These are phyloP conservation scores for Lophotriccus pileatus DNA, from an alignment of 2,797 vertebrate species.

Conservation along the genomic window DNA sequence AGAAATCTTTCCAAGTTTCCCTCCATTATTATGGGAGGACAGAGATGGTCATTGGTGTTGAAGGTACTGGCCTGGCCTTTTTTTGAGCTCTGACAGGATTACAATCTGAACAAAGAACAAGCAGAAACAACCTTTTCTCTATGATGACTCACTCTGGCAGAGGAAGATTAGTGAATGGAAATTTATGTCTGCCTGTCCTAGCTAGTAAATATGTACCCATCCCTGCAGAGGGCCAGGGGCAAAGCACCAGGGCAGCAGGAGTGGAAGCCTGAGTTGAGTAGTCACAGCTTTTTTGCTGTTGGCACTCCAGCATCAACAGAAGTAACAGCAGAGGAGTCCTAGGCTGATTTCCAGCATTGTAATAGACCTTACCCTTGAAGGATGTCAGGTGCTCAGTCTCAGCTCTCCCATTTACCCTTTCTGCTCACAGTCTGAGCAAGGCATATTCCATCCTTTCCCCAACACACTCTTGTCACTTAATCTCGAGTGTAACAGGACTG, in stretches of 20 bases:
- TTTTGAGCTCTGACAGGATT: not conserved
- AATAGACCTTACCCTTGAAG: not conserved
- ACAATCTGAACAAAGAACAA: not conserved
- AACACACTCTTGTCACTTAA: not conserved
- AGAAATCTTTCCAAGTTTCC: not conserved
- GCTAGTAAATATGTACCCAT: not conserved
- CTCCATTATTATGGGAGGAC: not conserved
- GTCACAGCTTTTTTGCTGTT: not conserved
- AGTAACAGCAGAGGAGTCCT: constrained; percentile 20
- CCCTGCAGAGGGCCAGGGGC: not conserved
- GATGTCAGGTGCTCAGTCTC: not conserved
- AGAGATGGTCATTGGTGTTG: not conserved
- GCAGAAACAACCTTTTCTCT: not conserved
- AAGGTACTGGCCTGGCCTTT: not conserved
- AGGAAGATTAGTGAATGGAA: constrained; percentile 40
- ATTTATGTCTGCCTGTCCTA: constrained; percentile 11
- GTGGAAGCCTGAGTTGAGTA: not conserved
- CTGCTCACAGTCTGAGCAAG: not conserved
- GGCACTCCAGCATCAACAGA: not conserved
- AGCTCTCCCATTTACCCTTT: not conserved
- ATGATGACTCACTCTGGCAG: constrained; percentile 8
- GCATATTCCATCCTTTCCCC: not conserved
- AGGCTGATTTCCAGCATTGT: constrained; percentile 35
- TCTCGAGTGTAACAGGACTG: not conserved
- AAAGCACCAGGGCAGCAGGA: not conserved